Conservation (phyloP, 2,113 vertebrate species). For the Struthidea cinerea region DNA sequence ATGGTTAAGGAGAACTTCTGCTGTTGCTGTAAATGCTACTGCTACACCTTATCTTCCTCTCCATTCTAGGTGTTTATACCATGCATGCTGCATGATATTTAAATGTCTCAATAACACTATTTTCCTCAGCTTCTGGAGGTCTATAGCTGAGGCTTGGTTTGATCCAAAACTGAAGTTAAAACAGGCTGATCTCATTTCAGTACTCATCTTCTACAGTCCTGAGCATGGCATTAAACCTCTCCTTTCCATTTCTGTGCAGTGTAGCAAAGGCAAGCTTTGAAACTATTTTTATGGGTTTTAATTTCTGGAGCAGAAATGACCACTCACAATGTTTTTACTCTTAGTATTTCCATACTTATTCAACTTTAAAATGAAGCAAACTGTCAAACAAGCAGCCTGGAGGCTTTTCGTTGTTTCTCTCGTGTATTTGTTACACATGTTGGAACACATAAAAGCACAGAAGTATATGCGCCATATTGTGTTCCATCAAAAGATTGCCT, state of each 20-base stretch:
- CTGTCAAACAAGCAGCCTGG: neutral
- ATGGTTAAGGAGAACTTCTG: neutral
- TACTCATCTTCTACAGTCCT: neutral
- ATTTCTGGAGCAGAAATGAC: neutral
- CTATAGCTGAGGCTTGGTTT: neutral
- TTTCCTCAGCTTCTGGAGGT: neutral
- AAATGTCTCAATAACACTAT: neutral
- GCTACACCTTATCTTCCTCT: neutral
- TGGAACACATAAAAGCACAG: neutral
- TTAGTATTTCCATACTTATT: neutral
- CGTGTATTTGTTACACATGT: neutral
- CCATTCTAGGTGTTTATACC: neutral
- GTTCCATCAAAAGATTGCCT: neutral
- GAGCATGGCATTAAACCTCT: neutral
- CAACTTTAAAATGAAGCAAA: neutral
- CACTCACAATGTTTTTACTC: neutral
- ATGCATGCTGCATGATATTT: neutral
- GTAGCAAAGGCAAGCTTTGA: neutral
- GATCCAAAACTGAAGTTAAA: neutral
- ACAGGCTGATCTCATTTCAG: neutral
- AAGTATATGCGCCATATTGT: neutral
- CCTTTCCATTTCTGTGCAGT: neutral
- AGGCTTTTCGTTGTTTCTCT: neutral
- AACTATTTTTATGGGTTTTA: neutral
- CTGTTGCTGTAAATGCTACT: neutral